Evolutionary conservation across 2,113 vertebrate species (phyloP), one percentile per base, ranked within the genome.

Genomic region (Pangasianodon gigas): DNA sequence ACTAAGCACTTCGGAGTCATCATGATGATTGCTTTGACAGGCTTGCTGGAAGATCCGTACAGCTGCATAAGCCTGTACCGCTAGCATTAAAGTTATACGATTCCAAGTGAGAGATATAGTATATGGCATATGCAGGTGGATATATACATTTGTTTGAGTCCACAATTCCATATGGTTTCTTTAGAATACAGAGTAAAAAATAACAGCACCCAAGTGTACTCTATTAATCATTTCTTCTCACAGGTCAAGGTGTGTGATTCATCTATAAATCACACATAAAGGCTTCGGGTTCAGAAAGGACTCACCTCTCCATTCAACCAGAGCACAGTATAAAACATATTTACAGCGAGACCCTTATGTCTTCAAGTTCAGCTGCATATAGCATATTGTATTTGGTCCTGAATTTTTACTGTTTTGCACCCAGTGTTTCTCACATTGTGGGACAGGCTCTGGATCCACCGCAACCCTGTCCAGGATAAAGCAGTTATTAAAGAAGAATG

Each of bases 211-310:
- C 52, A 58, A 13, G 52, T 83, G 81, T 7, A 46, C 83, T 74
- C 13, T 41, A 84, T 69, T 86, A 91, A 88, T 82, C n/a, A 88
- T 67, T 58, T 79, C 41, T 51, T n/a, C 11, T 89, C 62, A 44
- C 62, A 89, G 77, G 77, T 86, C 71, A 88, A 69, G 87, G 44
- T 75, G 84, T 88, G 84, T 62, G 65, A 44, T 46, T 88, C 71
- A 13, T 19, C 58, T 58, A 87, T 84, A 77, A 82, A 89, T 77
- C 44, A 75, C 32, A 75, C 37, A 67, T 60, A 52, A 14, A 74
- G 54, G 2, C 62, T 84, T 85, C 37, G 52, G 79, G 60, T 88
- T 65, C 74, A 88, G 44, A 81, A 54, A 37, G 29, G 8, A 24
- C 46, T 69, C 21, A 37, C 84, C 19, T 65, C 82, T 58, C 18